These are phyloP conservation scores for Drosophila paracracens DNA, from an alignment of 2,888 invertebrate species.

Conservation along the genomic window DNA sequence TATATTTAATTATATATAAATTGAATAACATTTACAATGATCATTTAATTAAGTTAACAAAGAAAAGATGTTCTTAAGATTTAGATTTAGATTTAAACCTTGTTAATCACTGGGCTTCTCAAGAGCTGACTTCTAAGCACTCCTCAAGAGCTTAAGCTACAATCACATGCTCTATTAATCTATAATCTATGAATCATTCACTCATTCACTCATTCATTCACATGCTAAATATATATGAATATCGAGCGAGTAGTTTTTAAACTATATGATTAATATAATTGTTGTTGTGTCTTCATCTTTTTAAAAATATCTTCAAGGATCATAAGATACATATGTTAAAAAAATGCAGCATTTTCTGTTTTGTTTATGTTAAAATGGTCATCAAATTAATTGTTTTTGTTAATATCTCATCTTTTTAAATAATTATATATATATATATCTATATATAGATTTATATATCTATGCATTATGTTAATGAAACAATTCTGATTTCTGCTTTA, in stretches of 20 bases:
- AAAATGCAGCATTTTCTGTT: slow-evolving; percentile 24
- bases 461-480: slow-evolving; percentile 52
- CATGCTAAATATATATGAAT: slow-evolving; percentile 16
- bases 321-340: slow-evolving; percentile 26
- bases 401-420: slow-evolving; percentile 30
- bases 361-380: slow-evolving; percentile 56
- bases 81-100: slow-evolving; percentile 53
- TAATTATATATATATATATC: slow-evolving; percentile 28
- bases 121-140: slow-evolving; percentile 32
- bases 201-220: slow-evolving; percentile 21
- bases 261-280: slow-evolving; percentile 49
- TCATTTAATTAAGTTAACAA: slow-evolving; percentile 59
- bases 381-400: slow-evolving; percentile 54
- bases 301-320: slow-evolving; percentile 31
- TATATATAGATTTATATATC: slow-evolving; percentile 25
- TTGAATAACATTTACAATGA: slow-evolving; percentile 55
- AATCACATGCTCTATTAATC: slow-evolving; percentile 41
- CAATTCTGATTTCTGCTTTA: slow-evolving; percentile 38
- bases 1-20: slow-evolving; percentile 28
- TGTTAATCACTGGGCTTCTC: slow-evolving; percentile 57
- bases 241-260: slow-evolving; percentile 39
- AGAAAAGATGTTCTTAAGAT: slow-evolving; percentile 55
- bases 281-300: slow-evolving; percentile 76
- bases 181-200: slow-evolving; percentile 16
- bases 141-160: slow-evolving; percentile 38